These are phyloP conservation scores for Temnothorax rugatulus DNA, from an alignment of 2,888 invertebrate genomes.

Conservation along the genomic window DNA sequence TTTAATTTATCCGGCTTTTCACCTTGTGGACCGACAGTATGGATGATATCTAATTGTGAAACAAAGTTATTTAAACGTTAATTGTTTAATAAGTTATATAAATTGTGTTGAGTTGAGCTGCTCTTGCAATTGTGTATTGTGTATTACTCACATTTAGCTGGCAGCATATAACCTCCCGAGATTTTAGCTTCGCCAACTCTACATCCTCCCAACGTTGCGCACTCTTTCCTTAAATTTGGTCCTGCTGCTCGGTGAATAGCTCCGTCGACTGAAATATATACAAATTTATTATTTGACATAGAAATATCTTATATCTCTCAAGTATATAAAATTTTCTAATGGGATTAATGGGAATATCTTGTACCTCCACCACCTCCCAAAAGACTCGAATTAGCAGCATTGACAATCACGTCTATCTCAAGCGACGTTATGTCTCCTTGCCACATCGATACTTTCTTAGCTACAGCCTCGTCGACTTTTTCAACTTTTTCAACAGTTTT, in stretches of 20 bases:
- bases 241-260: constrained; percentile 96
- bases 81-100: background rate
- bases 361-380: constrained; percentile 93
- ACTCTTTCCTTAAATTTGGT: constrained; percentile 90
- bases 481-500: constrained; percentile 68
- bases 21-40: constrained; percentile 95
- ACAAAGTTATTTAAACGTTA: constrained; percentile 25
- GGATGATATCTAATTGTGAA: constrained; percentile 94
- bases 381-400: constrained; percentile 94
- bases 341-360: constrained; percentile 11
- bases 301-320: background rate
- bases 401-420: constrained; percentile 95
- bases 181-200: constrained; percentile 94
- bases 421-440: constrained; percentile 94
- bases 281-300: background rate
- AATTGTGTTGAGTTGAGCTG: background rate
- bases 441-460: constrained; percentile 90
- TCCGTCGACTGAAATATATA: constrained; percentile 90
- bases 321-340: background rate
- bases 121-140: too few relatives aligned
- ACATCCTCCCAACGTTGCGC: constrained; percentile 91
- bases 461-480: constrained; percentile 82
- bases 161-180: constrained; percentile 93
- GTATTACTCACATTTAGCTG: constrained; percentile 90
- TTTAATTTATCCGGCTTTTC: constrained; percentile 89